phyloP scores from a whole-genome alignment of 1,140 invertebrate species.

The Scaptodrosophila lebanonensis region DNA sequence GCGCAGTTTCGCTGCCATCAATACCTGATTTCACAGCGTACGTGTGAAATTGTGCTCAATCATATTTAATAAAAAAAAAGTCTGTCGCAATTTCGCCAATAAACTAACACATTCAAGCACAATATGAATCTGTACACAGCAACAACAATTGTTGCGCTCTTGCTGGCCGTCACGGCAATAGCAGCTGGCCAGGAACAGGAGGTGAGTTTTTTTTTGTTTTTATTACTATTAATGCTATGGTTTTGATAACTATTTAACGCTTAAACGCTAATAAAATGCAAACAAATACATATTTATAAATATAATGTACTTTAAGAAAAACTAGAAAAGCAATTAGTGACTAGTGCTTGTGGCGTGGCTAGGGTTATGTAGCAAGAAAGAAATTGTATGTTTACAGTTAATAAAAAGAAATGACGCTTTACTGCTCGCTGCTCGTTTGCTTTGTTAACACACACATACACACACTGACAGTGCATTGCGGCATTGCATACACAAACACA shows the following conservation, averaged over 20 bases:
- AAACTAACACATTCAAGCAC: slow-evolving; percentile 18
- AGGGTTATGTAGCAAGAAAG: slow-evolving; percentile 21
- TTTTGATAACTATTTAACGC: slow-evolving; percentile 49
- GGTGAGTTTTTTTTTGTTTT: slow-evolving; percentile 55
- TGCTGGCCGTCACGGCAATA: slow-evolving; percentile 43
- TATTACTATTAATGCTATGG: slow-evolving; percentile 46
- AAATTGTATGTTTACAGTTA: slow-evolving; percentile 20
- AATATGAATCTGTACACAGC: slow-evolving; percentile 57
- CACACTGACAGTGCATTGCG: slow-evolving; percentile 27
- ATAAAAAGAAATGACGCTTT: slow-evolving; percentile 26
- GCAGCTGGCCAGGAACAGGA: slow-evolving; percentile 43
- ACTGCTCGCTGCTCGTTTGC: slow-evolving; percentile 51
- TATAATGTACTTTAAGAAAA: slow-evolving; percentile 25
- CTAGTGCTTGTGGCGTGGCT: slow-evolving; percentile 26
- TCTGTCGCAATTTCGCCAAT: slow-evolving; percentile 8
- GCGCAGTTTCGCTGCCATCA: slow-evolving; percentile 22
- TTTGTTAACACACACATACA: slow-evolving; percentile 36
- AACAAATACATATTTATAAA: too few relatives aligned
- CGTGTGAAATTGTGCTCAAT: slow-evolving; percentile 25
- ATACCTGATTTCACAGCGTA: slow-evolving; percentile 6
- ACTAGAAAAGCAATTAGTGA: slow-evolving; percentile 29
- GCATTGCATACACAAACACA: slow-evolving; percentile 30
- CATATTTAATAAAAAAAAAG: slow-evolving; percentile 15
- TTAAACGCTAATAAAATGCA: slow-evolving; percentile 14
- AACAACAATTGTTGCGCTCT: slow-evolving; percentile 68